Percentiles rank a stretch among this genome's conserved stretches.
Evolutionary conservation across 2,888 invertebrate genomes (phyloP).

Genomic region (Lasioglossum calceatum): DNA sequence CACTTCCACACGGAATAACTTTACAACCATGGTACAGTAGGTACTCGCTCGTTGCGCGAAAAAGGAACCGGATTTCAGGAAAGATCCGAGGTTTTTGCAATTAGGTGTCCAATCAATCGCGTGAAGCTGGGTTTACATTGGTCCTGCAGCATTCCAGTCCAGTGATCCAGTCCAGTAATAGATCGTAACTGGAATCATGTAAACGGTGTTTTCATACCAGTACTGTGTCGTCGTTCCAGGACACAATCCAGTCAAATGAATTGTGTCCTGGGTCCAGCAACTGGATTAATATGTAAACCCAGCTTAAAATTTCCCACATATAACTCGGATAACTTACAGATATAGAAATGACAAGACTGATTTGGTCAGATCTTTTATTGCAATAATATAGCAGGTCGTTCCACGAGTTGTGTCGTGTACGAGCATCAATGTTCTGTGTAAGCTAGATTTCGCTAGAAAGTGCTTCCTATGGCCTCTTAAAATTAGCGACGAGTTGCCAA

Average conservation of each 20-base stretch:
- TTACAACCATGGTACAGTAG: background rate
- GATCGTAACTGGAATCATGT: background rate
- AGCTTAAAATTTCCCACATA: too few relatives aligned
- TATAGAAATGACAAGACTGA: background rate
- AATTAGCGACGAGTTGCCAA: background rate
- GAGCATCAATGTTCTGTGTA: background rate
- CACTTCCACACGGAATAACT: background rate
- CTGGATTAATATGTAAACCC: too few relatives aligned
- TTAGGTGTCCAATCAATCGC: background rate
- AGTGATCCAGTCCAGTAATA: background rate
- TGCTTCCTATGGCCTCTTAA: background rate
- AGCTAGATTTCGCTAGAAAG: background rate
- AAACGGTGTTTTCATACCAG: background rate
- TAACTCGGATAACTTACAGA: background rate
- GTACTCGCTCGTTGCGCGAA: background rate
- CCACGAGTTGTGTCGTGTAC: background rate
- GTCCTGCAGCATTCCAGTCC: background rate
- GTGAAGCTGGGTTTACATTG: background rate
- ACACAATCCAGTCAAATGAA: too few relatives aligned
- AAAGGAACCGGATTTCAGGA: background rate
- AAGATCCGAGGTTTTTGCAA: background rate
- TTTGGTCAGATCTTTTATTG: background rate
- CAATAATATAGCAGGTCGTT: background rate
- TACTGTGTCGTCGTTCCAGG: too few relatives aligned
- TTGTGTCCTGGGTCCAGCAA: too few relatives aligned